Conservation (phyloP, 37 sponge, comb jelly and placozoan genomes). For the Mnemiopsis leidyi region DNA sequence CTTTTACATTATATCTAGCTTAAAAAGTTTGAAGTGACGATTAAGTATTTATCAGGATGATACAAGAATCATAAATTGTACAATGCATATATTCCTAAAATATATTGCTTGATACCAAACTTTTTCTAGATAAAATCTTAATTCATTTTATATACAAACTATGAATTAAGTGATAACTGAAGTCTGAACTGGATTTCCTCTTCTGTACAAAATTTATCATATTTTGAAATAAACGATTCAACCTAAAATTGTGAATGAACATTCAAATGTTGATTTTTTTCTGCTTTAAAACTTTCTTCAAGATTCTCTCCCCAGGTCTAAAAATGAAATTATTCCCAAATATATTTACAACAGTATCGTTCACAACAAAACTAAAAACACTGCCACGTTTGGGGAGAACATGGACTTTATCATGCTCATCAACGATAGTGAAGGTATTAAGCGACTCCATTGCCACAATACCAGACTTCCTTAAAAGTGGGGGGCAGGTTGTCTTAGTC, state of each 20-base stretch:
- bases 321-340: slow-evolving; percentile 48
- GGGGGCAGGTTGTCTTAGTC: neutral
- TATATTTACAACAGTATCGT: slow-evolving; percentile 2
- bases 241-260: no score
- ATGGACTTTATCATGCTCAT: slow-evolving; percentile 30
- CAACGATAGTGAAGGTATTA: slow-evolving; percentile 51
- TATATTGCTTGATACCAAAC: no score
- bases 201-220: no score
- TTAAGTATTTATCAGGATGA: no score
- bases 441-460: slow-evolving; percentile 59
- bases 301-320: slow-evolving; percentile 54
- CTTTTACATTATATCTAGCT: neutral
- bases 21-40: neutral
- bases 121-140: no score
- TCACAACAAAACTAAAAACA: slow-evolving; percentile 53
- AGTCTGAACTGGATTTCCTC: no score
- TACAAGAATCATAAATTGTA: no score
- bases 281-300: slow-evolving; percentile 37
- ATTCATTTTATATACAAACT: no score
- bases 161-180: no score
- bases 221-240: no score
- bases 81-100: no score
- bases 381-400: slow-evolving; percentile 47
- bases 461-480: neutral
- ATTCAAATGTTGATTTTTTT: neutral